Evolutionary conservation across 2,888 invertebrate genomes (phyloP).

Genomic region (Argynnis bischoffii): DNA sequence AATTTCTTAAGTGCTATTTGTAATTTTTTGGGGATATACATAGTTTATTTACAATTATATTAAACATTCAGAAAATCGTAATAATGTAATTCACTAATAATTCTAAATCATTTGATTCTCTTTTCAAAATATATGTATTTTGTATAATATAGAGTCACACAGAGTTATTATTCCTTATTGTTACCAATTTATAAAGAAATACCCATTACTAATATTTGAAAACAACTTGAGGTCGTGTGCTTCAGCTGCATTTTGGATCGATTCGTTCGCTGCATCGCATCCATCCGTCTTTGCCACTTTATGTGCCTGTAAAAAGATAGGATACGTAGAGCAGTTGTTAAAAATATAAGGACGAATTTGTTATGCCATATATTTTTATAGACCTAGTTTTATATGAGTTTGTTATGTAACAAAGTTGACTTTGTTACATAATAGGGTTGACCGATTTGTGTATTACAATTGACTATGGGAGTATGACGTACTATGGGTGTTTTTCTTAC

Average conservation of each 20-base stretch:
- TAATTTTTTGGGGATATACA: too few relatives aligned
- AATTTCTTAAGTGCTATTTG: too few relatives aligned
- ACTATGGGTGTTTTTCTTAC: not conserved
- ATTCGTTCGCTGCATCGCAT: conserved; percentile 23
- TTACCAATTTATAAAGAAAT: not conserved
- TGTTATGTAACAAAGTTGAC: conserved; percentile 1
- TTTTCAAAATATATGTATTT: not conserved
- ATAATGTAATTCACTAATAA: too few relatives aligned
- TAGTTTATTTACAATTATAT: too few relatives aligned
- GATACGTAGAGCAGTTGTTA: conserved; percentile 13
- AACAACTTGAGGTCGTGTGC: conserved; percentile 13
- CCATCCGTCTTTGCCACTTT: conserved; percentile 27
- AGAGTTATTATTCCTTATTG: not conserved
- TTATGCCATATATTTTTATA: conserved; percentile 2
- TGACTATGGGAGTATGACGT: not conserved
- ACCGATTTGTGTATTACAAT: not conserved
- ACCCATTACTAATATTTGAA: conserved; percentile 2
- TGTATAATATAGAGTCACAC: too few relatives aligned
- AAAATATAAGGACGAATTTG: not conserved
- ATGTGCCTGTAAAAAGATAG: conserved; percentile 23
- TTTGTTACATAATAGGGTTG: conserved; percentile 8
- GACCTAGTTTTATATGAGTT: not conserved
- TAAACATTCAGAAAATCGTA: too few relatives aligned
- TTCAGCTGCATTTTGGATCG: conserved; percentile 22
- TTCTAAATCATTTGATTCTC: too few relatives aligned